phyloP scores from a whole-genome alignment of 1,140 invertebrate genomes.

The Zaprionus lachaisei region DNA sequence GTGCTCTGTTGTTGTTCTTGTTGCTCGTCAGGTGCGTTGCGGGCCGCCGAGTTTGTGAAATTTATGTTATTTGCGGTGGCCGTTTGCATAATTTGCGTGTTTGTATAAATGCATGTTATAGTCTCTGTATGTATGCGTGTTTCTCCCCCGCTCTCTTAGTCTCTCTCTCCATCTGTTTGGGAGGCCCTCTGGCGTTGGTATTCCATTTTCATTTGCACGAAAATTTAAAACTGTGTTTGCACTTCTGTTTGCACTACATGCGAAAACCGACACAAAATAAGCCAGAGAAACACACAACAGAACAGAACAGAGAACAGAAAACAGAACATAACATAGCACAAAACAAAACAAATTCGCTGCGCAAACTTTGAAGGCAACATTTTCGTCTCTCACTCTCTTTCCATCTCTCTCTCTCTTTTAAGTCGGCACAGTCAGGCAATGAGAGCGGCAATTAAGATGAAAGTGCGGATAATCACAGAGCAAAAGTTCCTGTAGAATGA shows the following conservation, averaged over 20 bases:
- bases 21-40: constrained; percentile 65
- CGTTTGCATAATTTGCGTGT: constrained; percentile 82
- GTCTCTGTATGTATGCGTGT: not conserved
- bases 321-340: not conserved
- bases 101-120: constrained; percentile 64
- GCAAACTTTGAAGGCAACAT: constrained; percentile 45
- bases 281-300: constrained; percentile 20
- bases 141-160: not conserved
- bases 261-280: constrained; percentile 52
- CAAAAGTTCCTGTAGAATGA: not conserved
- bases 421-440: constrained; percentile 21
- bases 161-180: not conserved
- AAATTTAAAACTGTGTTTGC: constrained; percentile 71
- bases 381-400: constrained; percentile 1
- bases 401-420: not conserved
- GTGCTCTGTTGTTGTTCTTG: not conserved
- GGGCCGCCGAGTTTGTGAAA: constrained; percentile 73
- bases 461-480: constrained; percentile 6
- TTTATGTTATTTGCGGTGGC: constrained; percentile 82
- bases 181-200: constrained; percentile 52
- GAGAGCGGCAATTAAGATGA: constrained; percentile 41
- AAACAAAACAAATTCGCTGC: constrained; percentile 25
- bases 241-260: constrained; percentile 51
- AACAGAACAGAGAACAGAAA: constrained; percentile 19
- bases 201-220: constrained; percentile 71